phyloP scores from a whole-genome alignment of 2,113 vertebrate genomes.

The Alethe diademata region DNA sequence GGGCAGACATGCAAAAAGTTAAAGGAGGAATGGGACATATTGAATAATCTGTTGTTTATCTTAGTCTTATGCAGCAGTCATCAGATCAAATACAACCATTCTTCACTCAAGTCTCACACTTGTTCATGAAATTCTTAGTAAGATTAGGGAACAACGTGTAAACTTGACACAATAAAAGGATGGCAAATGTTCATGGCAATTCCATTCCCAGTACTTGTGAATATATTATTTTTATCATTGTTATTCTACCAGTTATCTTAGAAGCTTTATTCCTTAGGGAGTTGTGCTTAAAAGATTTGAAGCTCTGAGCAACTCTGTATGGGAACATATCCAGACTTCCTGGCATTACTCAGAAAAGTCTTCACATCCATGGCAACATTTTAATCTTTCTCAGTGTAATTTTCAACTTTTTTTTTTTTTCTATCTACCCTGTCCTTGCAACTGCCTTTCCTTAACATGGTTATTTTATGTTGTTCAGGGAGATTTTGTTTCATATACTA shows the following conservation, averaged over 20 bases:
- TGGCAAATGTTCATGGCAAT: background rate
- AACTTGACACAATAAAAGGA: background rate
- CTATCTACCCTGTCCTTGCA: background rate
- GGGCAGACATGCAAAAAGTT: background rate
- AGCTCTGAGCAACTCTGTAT: background rate
- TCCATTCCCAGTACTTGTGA: background rate
- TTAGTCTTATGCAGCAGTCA: background rate
- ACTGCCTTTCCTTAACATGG: background rate
- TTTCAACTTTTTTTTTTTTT: background rate
- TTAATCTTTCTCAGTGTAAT: background rate
- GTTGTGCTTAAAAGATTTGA: background rate
- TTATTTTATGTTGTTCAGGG: background rate
- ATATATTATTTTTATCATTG: background rate
- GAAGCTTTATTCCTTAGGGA: background rate
- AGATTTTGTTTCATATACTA: background rate
- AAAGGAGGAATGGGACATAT: background rate
- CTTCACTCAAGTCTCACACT: background rate
- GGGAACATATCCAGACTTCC: background rate
- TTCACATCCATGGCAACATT: background rate
- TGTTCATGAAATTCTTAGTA: background rate
- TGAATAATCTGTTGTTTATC: background rate
- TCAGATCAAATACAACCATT: background rate
- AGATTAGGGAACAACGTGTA: background rate
- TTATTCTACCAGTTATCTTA: slow-evolving; percentile 19
- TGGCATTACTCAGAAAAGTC: background rate